Evolutionary conservation across 2,888 invertebrate species (phyloP).

Genomic region (Malacosoma neustria): DNA sequence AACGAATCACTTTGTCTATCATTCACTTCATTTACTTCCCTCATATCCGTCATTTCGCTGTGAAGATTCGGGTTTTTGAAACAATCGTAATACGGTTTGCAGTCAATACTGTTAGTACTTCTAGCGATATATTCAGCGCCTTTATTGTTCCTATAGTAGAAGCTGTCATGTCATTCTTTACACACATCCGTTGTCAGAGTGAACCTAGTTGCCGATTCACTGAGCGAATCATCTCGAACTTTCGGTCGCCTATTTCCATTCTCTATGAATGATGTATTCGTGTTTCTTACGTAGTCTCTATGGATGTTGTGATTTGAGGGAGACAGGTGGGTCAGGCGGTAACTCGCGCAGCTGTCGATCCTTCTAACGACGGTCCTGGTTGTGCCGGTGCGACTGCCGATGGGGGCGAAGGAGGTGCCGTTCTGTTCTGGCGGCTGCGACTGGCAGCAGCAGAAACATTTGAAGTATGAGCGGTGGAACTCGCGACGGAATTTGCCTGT

Average conservation of each 20-base stretch:
- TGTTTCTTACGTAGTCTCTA: constrained; percentile 51
- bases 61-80: constrained; percentile 34
- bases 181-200: constrained; percentile 51
- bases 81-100: constrained; percentile 64
- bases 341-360: constrained; percentile 65
- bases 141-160: constrained; percentile 31
- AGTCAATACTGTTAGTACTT: constrained; percentile 59
- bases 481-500: constrained; percentile 84
- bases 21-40: constrained; percentile 21
- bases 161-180: constrained; percentile 57
- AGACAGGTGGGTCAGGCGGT: constrained; percentile 58
- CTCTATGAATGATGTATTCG: constrained; percentile 64
- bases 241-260: constrained; percentile 55
- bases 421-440: constrained; percentile 43
- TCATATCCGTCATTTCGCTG: background rate
- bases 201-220: constrained; percentile 56
- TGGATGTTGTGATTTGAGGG: constrained; percentile 66
- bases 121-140: constrained; percentile 47
- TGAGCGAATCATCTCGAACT: constrained; percentile 53
- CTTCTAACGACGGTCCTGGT: constrained; percentile 56
- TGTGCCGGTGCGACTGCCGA: constrained; percentile 59
- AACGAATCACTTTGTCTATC: constrained; percentile 53
- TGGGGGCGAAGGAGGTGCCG: constrained; percentile 58
- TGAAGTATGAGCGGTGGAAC: constrained; percentile 80
- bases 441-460: constrained; percentile 70